phyloP scores from a whole-genome alignment of 2,888 invertebrate species.

The Xestia c-nigrum region DNA sequence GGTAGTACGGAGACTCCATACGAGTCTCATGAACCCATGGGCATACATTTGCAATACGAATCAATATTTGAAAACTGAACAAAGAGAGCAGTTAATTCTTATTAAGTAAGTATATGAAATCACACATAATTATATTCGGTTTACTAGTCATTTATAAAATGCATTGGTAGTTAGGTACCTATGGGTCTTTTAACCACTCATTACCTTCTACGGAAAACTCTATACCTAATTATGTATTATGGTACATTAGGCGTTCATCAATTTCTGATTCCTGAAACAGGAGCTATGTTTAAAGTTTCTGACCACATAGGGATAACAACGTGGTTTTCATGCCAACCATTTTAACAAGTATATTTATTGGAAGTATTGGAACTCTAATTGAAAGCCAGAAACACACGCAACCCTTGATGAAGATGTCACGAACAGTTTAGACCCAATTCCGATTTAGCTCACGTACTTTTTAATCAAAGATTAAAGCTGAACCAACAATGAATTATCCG shows the following conservation, averaged over 20 bases:
- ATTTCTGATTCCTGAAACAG: slow-evolving; percentile 15
- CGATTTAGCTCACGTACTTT: slow-evolving; percentile 31
- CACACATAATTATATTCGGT: not conserved
- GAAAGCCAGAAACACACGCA: not conserved
- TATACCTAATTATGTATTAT: too few species aligned
- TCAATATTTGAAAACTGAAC: slow-evolving; percentile 5
- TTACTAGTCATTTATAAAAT: not conserved
- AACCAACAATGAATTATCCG: slow-evolving; percentile 44
- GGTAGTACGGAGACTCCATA: too few species aligned
- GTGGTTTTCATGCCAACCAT: not conserved
- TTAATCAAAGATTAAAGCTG: slow-evolving; percentile 40
- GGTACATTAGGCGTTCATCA: not conserved
- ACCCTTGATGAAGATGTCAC: not conserved
- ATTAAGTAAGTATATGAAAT: not conserved
- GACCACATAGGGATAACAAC: not conserved
- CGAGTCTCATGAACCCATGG: too few species aligned
- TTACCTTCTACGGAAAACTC: not conserved
- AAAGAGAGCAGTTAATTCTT: not conserved
- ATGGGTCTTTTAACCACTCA: not conserved
- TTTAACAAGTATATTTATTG: not conserved
- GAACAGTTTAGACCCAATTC: slow-evolving; percentile 22
- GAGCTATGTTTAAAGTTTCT: not conserved
- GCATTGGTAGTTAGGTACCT: not conserved
- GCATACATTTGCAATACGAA: too few species aligned
- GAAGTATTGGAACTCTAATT: not conserved